Percentiles rank a stretch among this genome's conserved stretches.
Evolutionary conservation across 2,113 vertebrate genomes (phyloP).

Genomic region (Psephotus haematonotus): DNA sequence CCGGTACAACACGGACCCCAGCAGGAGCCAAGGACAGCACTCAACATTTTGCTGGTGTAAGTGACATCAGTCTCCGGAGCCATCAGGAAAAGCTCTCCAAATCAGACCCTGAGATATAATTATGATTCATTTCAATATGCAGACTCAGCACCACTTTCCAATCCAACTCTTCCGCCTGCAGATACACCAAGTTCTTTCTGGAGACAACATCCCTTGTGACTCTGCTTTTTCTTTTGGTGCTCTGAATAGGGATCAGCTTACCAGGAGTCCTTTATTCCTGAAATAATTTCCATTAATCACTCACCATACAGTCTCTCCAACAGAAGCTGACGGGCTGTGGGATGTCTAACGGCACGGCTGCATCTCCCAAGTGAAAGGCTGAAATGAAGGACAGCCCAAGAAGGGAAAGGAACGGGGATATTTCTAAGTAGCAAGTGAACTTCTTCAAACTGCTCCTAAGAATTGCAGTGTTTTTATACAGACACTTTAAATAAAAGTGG

Average conservation of each 20-base stretch:
- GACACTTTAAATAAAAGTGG: neutral
- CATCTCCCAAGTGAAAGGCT: neutral
- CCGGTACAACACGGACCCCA: neutral
- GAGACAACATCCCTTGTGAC: constrained; percentile 30
- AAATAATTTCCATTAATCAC: constrained; percentile 63
- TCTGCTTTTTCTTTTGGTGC: constrained; percentile 52
- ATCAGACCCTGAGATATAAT: constrained; percentile 23
- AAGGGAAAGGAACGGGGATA: neutral
- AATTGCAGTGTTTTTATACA: neutral
- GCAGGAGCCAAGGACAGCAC: neutral
- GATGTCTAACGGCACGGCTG: neutral
- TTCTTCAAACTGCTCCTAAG: neutral
- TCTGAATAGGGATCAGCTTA: constrained; percentile 63
- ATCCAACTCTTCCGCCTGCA: neutral
- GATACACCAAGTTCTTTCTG: constrained; percentile 31
- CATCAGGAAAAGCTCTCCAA: constrained; percentile 17
- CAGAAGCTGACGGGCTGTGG: constrained; percentile 29
- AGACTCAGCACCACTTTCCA: constrained; percentile 38
- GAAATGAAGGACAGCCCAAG: neutral
- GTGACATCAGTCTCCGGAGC: neutral
- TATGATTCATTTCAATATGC: constrained; percentile 45
- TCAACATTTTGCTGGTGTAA: neutral
- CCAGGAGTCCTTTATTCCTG: constrained; percentile 46
- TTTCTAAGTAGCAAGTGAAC: neutral
- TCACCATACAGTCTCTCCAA: constrained; percentile 17